A percentile compares a stretch with the other conserved stretches of the same genome.
These are phyloP conservation scores for Cervus canadensis DNA, from an alignment of 2,113 vertebrate species.

Conservation along the genomic window DNA sequence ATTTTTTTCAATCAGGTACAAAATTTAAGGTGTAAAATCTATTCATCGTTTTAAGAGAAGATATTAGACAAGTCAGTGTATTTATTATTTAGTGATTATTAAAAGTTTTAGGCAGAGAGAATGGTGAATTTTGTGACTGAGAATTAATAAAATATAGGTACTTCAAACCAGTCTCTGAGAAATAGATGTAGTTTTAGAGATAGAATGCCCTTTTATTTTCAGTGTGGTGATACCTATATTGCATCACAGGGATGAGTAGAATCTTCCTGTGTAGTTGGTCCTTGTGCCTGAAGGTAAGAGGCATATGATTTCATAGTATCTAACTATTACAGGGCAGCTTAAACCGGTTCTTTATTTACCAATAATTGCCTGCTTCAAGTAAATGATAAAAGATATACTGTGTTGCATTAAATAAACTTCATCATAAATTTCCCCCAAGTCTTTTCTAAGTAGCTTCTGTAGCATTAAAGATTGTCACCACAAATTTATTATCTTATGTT, in stretches of 20 bases:
- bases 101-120: background rate
- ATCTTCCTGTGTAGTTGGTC: background rate
- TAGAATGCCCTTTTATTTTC: background rate
- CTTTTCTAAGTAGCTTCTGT: background rate
- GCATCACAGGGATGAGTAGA: background rate
- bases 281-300: background rate
- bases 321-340: background rate
- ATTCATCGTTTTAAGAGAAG: background rate
- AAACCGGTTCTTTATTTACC: background rate
- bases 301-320: background rate
- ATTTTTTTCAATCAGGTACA: background rate
- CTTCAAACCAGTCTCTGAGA: background rate
- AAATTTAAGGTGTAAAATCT: background rate
- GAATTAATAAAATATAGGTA: background rate
- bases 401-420: background rate
- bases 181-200: background rate
- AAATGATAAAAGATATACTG: background rate
- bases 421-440: background rate
- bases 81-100: constrained; percentile 39
- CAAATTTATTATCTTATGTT: background rate
- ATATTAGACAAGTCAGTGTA: constrained; percentile 74
- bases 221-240: background rate
- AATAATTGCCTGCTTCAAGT: background rate
- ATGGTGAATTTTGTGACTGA: background rate
- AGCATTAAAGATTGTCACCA: background rate